Evolutionary conservation across 2,888 invertebrate species (phyloP).

Genomic region (Drosophila histrio): DNA sequence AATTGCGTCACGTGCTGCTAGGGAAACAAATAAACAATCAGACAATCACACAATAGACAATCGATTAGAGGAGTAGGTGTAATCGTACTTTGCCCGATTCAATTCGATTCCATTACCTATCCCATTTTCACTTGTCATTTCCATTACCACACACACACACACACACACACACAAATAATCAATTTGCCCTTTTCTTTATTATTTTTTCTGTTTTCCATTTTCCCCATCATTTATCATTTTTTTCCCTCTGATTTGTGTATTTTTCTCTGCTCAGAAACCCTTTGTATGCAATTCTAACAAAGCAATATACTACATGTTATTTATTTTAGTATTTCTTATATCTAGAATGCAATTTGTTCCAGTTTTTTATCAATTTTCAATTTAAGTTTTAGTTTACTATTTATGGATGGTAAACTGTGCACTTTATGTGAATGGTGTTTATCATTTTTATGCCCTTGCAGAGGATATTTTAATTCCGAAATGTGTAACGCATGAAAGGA

Average conservation of each 20-base stretch:
- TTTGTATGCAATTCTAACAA: conserved; percentile 11
- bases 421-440: neutral
- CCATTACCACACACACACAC: neutral
- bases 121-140: conserved; percentile 9
- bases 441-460: too few species aligned
- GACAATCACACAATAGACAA: conserved; percentile 17
- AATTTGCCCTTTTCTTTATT: neutral
- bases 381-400: neutral
- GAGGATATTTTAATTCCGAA: too few species aligned
- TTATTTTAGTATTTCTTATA: neutral
- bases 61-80: conserved; percentile 26
- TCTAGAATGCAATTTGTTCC: neutral
- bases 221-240: conserved; percentile 9
- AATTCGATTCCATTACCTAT: conserved; percentile 37
- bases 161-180: neutral
- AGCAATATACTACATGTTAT: neutral
- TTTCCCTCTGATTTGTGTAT: conserved; percentile 17
- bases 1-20: conserved; percentile 54
- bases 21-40: conserved; percentile 33
- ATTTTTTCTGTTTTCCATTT: neutral
- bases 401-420: neutral
- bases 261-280: neutral
- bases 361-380: neutral
- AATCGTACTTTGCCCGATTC: conserved; percentile 40
- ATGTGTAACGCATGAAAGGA: too few species aligned